A percentile compares a stretch with the other conserved stretches of the same genome.
These are phyloP conservation scores for Cyprinella venusta DNA, from an alignment of 2,797 vertebrate species.

Conservation along the genomic window DNA sequence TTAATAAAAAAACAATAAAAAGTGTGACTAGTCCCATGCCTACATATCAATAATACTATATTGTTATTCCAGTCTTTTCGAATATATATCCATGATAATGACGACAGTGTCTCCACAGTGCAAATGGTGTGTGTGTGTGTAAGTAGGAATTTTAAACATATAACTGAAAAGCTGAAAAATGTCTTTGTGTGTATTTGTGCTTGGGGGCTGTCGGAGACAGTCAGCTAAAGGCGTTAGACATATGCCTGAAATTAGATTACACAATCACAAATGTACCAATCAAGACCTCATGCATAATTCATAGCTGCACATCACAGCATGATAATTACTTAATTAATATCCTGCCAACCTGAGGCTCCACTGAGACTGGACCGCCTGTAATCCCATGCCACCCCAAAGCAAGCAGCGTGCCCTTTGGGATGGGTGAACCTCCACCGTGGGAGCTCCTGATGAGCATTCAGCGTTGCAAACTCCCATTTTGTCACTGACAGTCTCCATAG, in stretches of 20 bases:
- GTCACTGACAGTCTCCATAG: constrained; percentile 63
- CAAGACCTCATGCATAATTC: constrained; percentile 81
- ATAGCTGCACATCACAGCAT: constrained; percentile 68
- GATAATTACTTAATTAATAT: constrained; percentile 88
- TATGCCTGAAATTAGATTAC: constrained; percentile 79
- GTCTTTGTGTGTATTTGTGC: constrained; percentile 33
- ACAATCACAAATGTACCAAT: constrained; percentile 81
- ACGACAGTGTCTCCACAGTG: background rate
- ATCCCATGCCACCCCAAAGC: constrained; percentile 65
- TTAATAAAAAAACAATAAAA: too few relatives aligned
- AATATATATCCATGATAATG: background rate
- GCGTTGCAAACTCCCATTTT: constrained; percentile 36
- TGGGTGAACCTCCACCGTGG: constrained; percentile 41
- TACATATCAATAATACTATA: background rate
- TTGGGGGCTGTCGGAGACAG: constrained; percentile 58
- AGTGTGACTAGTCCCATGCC: background rate
- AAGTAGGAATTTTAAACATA: constrained; percentile 29
- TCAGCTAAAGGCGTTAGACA: constrained; percentile 66
- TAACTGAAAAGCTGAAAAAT: constrained; percentile 32
- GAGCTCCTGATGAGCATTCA: constrained; percentile 44
- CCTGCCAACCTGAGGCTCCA: constrained; percentile 68
- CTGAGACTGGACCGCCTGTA: constrained; percentile 73
- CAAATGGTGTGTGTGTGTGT: constrained; percentile 8
- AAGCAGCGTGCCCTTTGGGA: constrained; percentile 44
- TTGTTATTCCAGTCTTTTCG: background rate